Base-by-base conservation (phyloP, 30 jellyfish, hydroid and myxozoan genomes). In the Euphysa ruthae region DNA sequence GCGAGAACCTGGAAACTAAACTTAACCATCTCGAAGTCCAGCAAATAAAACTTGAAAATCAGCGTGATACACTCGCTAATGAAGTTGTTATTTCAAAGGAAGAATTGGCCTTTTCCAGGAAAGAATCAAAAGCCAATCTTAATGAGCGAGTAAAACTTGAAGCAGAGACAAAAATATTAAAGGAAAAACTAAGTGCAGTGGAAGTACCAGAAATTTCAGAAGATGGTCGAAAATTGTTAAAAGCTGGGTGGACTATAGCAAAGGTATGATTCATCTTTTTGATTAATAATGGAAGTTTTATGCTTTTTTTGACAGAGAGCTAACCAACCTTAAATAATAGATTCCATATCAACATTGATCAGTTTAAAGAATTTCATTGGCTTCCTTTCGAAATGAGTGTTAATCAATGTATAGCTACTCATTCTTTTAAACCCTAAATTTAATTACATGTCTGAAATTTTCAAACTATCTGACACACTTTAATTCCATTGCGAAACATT, bases 161-260 rank as follows among this genome's bases (percentile, higher is more conserved):
- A 46, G 60, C 18, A n/a, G 60, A 46, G 23, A 46, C 23, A 5
- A 46, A 4, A 46, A 46, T 8, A 3, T 46, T 46, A 46, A 46
- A 46, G 1, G 32, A 32, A 20, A 20, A 61, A 30, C 24, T 46
- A n/a, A 29, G 14, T 38, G 12, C 70, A 16, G 46, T 2, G 20
- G 5, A 21, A 25, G 32, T 3, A 4, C n/a, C n/a, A n/a, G 65
- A 29, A 27, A 20, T 31, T 27, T 3, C 75, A 2, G 78, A 25
- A 6, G 61, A 69, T 18, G 77, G 78, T 28, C 69, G 49, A 10
- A 58, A 54, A 44, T 69, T 69, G 2, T 29, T 63, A 2, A 84
- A 70, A 13, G 77, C 95, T 33, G 95, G 95, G 31, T 83, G 95
- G 95, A 83, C 93, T 7, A 49, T 76, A 32, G 93, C 80, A 31